Percentiles rank a stretch among this genome's conserved stretches.
phyloP scores from a whole-genome alignment of 2,113 vertebrate genomes.

The Anarhynchus alexandrinus region DNA sequence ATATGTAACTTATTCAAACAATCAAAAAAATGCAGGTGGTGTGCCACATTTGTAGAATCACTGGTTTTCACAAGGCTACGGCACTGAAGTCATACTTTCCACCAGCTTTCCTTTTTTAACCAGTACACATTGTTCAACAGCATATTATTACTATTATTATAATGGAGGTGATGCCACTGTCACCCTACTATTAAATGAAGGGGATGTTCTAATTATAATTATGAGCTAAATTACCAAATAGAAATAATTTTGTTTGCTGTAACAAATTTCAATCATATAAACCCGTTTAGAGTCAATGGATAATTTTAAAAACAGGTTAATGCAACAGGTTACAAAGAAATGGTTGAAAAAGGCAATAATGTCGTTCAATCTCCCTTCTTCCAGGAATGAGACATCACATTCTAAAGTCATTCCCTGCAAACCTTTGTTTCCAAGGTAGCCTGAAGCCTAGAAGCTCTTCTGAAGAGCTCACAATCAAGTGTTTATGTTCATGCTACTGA shows the following conservation, averaged over 20 bases:
- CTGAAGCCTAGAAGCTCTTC: not conserved
- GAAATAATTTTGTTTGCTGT: not conserved
- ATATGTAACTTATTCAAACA: not conserved
- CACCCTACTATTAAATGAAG: not conserved
- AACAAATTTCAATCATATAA: not conserved
- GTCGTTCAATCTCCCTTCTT: not conserved
- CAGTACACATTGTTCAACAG: not conserved
- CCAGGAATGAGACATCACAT: not conserved
- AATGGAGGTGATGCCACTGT: not conserved
- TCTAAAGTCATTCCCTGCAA: not conserved
- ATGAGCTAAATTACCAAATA: not conserved
- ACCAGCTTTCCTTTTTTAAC: not conserved
- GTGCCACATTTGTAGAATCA: not conserved
- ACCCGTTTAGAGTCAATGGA: not conserved
- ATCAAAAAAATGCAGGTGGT: not conserved
- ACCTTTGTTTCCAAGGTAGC: not conserved
- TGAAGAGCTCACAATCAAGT: not conserved
- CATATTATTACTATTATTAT: not conserved
- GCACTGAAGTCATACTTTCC: not conserved
- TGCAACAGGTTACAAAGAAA: not conserved
- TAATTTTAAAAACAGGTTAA: not conserved
- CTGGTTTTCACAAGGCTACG: not conserved
- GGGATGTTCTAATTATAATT: not conserved
- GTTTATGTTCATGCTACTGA: not conserved
- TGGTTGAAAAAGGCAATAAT: not conserved